Evolutionary conservation across 2,888 invertebrate species (phyloP).

Genomic region (Magallana nippona): DNA sequence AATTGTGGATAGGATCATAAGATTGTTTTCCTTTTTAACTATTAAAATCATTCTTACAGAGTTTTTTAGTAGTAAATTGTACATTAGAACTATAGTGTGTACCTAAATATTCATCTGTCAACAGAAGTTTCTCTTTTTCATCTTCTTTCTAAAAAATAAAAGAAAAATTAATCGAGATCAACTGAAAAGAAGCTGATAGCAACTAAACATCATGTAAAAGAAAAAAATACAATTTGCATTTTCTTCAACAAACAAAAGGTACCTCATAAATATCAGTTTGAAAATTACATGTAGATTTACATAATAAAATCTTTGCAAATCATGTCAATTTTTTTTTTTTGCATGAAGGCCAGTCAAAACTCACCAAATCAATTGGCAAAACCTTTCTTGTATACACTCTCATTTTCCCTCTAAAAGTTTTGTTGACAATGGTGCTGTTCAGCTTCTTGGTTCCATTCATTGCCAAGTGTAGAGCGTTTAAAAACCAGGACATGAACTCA

Average conservation of each 20-base stretch:
- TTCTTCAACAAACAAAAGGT: too few species aligned
- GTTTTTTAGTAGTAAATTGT: not conserved
- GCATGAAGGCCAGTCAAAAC: not conserved
- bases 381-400: conserved; percentile 86
- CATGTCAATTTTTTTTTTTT: not conserved
- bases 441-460: conserved; percentile 88
- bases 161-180: not conserved
- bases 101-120: conserved; percentile 90
- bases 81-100: conserved; percentile 7
- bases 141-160: conserved; percentile 86
- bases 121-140: conserved; percentile 88
- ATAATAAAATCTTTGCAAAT: not conserved
- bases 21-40: not conserved
- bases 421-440: conserved; percentile 93
- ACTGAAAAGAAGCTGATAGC: not conserved
- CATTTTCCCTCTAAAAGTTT: conserved; percentile 89
- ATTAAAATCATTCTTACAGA: too few species aligned
- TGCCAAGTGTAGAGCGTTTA: conserved; percentile 96
- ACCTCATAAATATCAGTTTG: too few species aligned
- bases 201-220: too few species aligned
- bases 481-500: conserved; percentile 98
- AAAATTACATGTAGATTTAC: too few species aligned
- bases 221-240: too few species aligned
- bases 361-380: conserved; percentile 89
- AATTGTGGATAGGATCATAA: not conserved